These are phyloP conservation scores for Pristionchus maxplancki DNA, from an alignment of 2,888 invertebrate species.

Conservation along the genomic window DNA sequence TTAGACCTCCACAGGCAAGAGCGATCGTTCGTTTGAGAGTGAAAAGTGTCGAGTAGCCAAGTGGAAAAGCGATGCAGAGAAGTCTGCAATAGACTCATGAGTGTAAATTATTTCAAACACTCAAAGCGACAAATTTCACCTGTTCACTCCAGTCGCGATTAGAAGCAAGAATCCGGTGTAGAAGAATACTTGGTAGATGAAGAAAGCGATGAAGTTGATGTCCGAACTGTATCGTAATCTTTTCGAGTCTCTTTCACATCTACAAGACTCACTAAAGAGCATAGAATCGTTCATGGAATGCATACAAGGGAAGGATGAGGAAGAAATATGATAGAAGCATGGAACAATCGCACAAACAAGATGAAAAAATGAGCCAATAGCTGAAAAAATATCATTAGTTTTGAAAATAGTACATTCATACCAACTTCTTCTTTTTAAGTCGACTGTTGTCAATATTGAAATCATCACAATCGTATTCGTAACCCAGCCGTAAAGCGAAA, in stretches of 20 bases:
- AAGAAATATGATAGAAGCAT: not conserved
- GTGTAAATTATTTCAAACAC: not conserved
- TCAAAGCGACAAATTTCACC: not conserved
- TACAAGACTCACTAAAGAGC: not conserved
- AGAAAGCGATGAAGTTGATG: not conserved
- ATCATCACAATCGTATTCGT: not conserved
- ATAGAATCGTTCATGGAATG: not conserved
- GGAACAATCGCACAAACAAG: not conserved
- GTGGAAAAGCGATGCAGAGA: not conserved
- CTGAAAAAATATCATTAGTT: not conserved
- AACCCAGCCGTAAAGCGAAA: not conserved
- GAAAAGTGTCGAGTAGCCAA: not conserved
- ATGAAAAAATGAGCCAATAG: not conserved
- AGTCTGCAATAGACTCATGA: not conserved
- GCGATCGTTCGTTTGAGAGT: not conserved
- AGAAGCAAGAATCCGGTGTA: not conserved
- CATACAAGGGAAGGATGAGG: not conserved
- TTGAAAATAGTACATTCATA: not conserved
- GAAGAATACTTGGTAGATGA: not conserved
- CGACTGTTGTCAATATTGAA: not conserved
- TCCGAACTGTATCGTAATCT: not conserved
- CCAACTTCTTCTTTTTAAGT: not conserved
- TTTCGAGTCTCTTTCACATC: too few species aligned
- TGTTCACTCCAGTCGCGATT: not conserved
- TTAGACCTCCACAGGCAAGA: not conserved